phyloP scores from a whole-genome alignment of 2,888 invertebrate species.

The Hemistola chrysoprasaria region DNA sequence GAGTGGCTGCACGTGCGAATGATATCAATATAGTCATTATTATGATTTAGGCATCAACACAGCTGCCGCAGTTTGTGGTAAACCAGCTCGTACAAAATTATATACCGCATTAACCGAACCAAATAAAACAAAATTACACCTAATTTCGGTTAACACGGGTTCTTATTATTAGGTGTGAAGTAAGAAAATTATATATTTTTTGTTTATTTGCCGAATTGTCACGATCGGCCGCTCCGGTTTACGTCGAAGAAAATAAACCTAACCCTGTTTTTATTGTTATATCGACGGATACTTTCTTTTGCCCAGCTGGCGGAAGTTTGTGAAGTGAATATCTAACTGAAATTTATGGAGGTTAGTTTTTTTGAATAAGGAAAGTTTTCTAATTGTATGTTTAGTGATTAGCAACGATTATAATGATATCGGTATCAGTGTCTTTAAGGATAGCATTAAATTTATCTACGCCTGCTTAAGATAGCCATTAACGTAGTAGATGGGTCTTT shows the following conservation, averaged over 20 bases:
- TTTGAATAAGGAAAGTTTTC: neutral
- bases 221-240: conserved; percentile 25
- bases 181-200: conserved; percentile 23
- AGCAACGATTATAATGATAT: neutral
- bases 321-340: conserved; percentile 17
- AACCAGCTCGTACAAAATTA: conserved; percentile 1
- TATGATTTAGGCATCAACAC: conserved; percentile 8
- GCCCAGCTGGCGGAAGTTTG: conserved; percentile 18
- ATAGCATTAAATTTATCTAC: conserved; percentile 1
- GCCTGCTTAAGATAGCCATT: too few species aligned
- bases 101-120: conserved; percentile 7
- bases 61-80: conserved; percentile 6
- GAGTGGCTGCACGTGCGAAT: conserved; percentile 14
- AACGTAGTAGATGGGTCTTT: conserved; percentile 15
- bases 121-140: conserved; percentile 15
- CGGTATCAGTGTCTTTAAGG: conserved; percentile 6
- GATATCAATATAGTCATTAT: conserved; percentile 7
- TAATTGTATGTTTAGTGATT: conserved; percentile 4
- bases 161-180: conserved; percentile 23
- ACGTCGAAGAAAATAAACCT: conserved; percentile 22
- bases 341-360: conserved; percentile 1
- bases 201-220: conserved; percentile 28
- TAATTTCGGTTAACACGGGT: conserved; percentile 12
- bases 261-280: conserved; percentile 27
- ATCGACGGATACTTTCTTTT: conserved; percentile 21